These are phyloP conservation scores for Pterois miles DNA, from an alignment of 2,797 vertebrate species.

Conservation along the genomic window DNA sequence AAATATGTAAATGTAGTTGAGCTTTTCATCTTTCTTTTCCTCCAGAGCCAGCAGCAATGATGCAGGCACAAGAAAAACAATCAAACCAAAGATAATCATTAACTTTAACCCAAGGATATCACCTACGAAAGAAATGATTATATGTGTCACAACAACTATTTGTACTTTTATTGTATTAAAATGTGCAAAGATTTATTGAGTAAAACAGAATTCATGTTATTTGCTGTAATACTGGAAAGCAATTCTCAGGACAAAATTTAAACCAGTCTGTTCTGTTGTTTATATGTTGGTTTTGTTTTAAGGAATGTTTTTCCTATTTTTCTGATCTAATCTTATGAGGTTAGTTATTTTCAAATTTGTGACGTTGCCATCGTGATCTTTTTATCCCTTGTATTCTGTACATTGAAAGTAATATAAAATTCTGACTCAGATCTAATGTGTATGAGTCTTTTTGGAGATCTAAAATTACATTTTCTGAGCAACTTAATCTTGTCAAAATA, in stretches of 20 bases:
- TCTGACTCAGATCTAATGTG: conserved; percentile 16
- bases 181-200: conserved; percentile 18
- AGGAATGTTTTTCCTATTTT: conserved; percentile 6
- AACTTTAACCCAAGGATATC: neutral
- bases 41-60: conserved; percentile 16
- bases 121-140: conserved; percentile 41
- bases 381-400: conserved; percentile 58
- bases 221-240: conserved; percentile 70
- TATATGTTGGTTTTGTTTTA: conserved; percentile 32
- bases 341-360: conserved; percentile 28
- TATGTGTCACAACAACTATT: conserved; percentile 5
- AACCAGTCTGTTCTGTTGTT: conserved; percentile 40
- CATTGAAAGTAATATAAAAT: conserved; percentile 72
- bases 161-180: conserved; percentile 26
- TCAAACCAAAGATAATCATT: conserved; percentile 71
- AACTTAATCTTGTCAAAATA: neutral
- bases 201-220: conserved; percentile 27
- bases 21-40: conserved; percentile 23
- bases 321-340: conserved; percentile 18
- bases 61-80: conserved; percentile 25
- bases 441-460: conserved; percentile 13
- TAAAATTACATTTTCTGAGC: conserved; percentile 20
- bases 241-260: conserved; percentile 63
- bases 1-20: conserved; percentile 46
- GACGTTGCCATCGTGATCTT: conserved; percentile 16